Evolutionary conservation across 2,888 invertebrate genomes (phyloP).

Genomic region (Pheosia tremula): DNA sequence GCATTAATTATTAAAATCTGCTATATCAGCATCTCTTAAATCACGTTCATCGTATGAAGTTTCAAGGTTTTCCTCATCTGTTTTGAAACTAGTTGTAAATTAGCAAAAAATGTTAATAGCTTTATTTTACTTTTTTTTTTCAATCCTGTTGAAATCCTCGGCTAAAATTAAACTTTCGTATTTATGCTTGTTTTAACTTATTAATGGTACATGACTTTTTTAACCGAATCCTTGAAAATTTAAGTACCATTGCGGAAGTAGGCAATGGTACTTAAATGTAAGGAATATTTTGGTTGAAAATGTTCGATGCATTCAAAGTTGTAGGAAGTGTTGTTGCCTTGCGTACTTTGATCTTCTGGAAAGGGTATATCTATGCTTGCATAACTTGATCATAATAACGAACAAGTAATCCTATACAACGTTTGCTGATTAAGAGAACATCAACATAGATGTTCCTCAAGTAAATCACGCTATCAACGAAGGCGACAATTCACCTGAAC

Average conservation of each 20-base stretch:
- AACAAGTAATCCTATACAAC: not conserved
- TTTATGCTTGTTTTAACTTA: no score
- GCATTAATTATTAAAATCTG: slow-evolving; percentile 32
- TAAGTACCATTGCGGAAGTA: no score
- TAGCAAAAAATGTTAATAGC: slow-evolving; percentile 20
- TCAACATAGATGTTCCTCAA: not conserved
- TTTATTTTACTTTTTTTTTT: slow-evolving; percentile 24
- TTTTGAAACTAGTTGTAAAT: not conserved
- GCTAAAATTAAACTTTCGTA: not conserved
- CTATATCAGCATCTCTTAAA: slow-evolving; percentile 40
- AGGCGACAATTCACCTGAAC: slow-evolving; percentile 17
- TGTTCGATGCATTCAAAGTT: no score
- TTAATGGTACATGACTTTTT: no score
- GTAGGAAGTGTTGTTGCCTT: no score
- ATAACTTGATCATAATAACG: no score
- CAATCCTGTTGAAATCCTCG: not conserved
- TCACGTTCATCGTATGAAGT: slow-evolving; percentile 37
- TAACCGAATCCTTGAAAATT: no score
- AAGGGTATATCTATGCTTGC: no score
- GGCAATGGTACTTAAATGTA: no score
- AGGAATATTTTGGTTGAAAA: no score
- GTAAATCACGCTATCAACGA: slow-evolving; percentile 22
- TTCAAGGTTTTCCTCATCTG: slow-evolving; percentile 47
- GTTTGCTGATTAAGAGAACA: not conserved
- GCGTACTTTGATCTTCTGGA: no score